These are phyloP conservation scores for Dione juno DNA, from an alignment of 2,888 invertebrate species.

Conservation along the genomic window DNA sequence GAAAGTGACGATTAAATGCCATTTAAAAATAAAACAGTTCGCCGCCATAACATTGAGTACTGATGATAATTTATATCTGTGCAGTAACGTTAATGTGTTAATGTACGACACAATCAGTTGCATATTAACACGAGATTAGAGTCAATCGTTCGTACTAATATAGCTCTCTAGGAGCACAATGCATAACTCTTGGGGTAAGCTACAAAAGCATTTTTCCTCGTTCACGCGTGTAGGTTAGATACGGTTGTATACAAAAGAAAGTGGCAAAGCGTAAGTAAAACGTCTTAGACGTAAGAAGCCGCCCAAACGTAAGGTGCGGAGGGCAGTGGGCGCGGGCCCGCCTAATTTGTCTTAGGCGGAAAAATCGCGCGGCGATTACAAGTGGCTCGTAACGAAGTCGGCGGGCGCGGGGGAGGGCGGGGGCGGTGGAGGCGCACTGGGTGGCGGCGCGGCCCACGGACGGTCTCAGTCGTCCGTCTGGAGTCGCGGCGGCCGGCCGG, in stretches of 20 bases:
- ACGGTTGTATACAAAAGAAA: constrained; percentile 35
- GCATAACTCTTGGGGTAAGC: constrained; percentile 4
- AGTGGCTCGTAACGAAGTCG: constrained; percentile 84
- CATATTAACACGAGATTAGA: constrained; percentile 43
- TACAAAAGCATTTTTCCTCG: constrained; percentile 13
- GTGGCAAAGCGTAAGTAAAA: constrained; percentile 61
- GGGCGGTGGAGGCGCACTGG: constrained; percentile 52
- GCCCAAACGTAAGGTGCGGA: constrained; percentile 68
- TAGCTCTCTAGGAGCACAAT: constrained; percentile 15
- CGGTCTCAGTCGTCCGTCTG: constrained; percentile 82
- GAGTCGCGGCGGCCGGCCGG: constrained; percentile 83
- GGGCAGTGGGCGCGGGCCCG: constrained; percentile 69
- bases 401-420: constrained; percentile 56
- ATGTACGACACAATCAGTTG: constrained; percentile 39
- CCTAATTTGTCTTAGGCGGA: constrained; percentile 84
- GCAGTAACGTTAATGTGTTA: constrained; percentile 46
- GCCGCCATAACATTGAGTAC: constrained; percentile 68
- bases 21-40: constrained; percentile 82
- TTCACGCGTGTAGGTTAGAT: not conserved
- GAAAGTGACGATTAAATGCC: constrained; percentile 82
- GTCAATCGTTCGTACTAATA: constrained; percentile 30
- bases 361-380: constrained; percentile 83
- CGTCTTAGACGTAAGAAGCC: constrained; percentile 70
- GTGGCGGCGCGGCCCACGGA: constrained; percentile 64
- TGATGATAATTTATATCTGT: constrained; percentile 61